Percentiles rank a stretch among this genome's conserved stretches.
Conservation (phyloP, 2,797 vertebrate species). For the Lagodon rhomboides region DNA sequence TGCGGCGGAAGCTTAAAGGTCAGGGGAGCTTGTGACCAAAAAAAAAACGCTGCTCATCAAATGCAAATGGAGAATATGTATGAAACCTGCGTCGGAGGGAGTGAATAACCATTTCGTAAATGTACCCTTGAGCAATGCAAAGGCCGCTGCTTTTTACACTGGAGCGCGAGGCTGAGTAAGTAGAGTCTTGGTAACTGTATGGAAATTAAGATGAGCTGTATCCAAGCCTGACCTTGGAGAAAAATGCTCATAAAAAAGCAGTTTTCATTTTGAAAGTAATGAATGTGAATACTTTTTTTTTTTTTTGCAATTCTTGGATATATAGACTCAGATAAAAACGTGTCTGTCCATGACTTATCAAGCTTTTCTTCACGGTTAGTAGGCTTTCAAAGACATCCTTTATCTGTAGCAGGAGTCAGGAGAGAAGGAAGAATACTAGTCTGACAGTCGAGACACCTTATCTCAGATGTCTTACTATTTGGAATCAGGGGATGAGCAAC, state of each 20-base stretch:
- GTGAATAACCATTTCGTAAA: conserved; percentile 33
- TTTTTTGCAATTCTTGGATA: conserved; percentile 2
- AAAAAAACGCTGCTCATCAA: conserved; percentile 29
- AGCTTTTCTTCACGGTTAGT: conserved; percentile 1
- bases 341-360: not conserved
- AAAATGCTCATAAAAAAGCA: not conserved
- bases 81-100: conserved; percentile 51
- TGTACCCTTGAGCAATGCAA: conserved; percentile 66
- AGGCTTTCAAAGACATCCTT: not conserved
- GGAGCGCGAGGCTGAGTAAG: not conserved
- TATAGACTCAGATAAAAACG: conserved; percentile 20
- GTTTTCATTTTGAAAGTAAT: conserved; percentile 21
- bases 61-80: conserved; percentile 28
- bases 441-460: too few relatives aligned
- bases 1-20: conserved; percentile 61
- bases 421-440: too few relatives aligned
- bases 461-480: too few relatives aligned
- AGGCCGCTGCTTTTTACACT: conserved; percentile 13
- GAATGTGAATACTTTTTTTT: conserved; percentile 15
- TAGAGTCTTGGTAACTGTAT: not conserved
- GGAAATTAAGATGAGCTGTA: conserved; percentile 11
- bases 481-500: too few relatives aligned
- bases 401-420: not conserved
- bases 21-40: conserved; percentile 44
- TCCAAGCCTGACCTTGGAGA: conserved; percentile 40